These are phyloP conservation scores for Ornithoptera priamus DNA, from an alignment of 2,888 invertebrate species.

Conservation along the genomic window DNA sequence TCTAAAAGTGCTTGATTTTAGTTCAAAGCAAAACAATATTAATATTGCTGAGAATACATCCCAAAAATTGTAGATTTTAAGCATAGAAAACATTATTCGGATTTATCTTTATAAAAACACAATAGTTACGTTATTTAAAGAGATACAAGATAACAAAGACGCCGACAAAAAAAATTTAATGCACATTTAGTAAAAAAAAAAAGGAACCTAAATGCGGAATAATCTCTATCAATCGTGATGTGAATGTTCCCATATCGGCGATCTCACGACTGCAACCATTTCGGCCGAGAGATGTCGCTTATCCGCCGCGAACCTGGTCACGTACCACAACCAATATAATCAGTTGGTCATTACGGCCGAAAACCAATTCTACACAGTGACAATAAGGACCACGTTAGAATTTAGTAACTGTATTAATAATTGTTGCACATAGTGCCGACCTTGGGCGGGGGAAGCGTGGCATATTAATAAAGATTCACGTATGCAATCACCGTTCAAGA, in stretches of 20 bases:
- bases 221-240: constrained; percentile 31
- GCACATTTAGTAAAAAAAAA: constrained; percentile 14
- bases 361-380: constrained; percentile 27
- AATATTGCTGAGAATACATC: background rate
- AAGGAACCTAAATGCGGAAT: constrained; percentile 1
- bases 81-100: no score
- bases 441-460: constrained; percentile 65
- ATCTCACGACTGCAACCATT: constrained; percentile 43
- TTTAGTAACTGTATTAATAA: constrained; percentile 37
- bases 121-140: background rate
- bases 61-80: background rate
- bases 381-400: constrained; percentile 18
- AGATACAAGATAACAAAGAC: background rate
- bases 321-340: constrained; percentile 42
- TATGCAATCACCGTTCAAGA: constrained; percentile 73
- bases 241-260: constrained; percentile 35
- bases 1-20: background rate
- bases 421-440: constrained; percentile 58
- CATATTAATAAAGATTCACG: constrained; percentile 73
- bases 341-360: constrained; percentile 19
- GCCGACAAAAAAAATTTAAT: constrained; percentile 9
- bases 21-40: background rate
- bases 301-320: constrained; percentile 49
- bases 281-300: constrained; percentile 59
- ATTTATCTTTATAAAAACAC: background rate